Evolutionary conservation across 2,797 vertebrate species (phyloP).

Genomic region (Rallus crepitans): DNA sequence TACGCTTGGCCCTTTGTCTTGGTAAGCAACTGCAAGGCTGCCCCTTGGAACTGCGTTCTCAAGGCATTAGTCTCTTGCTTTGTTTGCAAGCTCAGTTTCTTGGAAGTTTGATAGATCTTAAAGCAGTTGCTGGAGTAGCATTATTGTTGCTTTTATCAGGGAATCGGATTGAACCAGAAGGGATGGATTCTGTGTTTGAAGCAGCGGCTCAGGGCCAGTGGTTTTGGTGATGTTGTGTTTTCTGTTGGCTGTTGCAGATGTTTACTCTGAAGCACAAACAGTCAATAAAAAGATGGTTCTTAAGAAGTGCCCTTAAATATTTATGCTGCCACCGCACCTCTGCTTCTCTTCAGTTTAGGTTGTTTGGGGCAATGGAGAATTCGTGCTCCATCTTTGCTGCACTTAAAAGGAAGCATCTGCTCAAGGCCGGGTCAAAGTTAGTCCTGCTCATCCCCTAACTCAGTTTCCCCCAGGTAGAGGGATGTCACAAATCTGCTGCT

Average conservation of each 20-base stretch:
- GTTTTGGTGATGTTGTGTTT: neutral
- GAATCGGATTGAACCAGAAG: neutral
- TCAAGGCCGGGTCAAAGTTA: neutral
- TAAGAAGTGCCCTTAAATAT: neutral
- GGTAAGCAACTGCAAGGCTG: neutral
- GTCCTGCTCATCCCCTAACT: neutral
- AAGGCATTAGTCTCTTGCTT: neutral
- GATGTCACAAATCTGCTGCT: neutral
- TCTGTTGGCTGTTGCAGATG: neutral
- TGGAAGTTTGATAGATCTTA: neutral
- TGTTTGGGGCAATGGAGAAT: neutral
- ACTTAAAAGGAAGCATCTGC: neutral
- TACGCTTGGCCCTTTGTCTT: neutral
- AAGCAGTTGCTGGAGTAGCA: neutral
- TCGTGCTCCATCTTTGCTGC: neutral
- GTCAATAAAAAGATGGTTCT: neutral
- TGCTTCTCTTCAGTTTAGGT: neutral
- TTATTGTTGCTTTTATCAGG: neutral
- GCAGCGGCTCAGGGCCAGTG: neutral
- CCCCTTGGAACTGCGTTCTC: fast-evolving
- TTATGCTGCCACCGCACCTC: neutral
- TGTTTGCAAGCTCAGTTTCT: neutral
- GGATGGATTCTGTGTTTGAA: neutral
- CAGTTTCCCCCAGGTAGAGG: neutral
- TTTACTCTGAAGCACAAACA: neutral